Conservation (phyloP, 2,888 invertebrate species). For the Eupithecia centaureata region DNA sequence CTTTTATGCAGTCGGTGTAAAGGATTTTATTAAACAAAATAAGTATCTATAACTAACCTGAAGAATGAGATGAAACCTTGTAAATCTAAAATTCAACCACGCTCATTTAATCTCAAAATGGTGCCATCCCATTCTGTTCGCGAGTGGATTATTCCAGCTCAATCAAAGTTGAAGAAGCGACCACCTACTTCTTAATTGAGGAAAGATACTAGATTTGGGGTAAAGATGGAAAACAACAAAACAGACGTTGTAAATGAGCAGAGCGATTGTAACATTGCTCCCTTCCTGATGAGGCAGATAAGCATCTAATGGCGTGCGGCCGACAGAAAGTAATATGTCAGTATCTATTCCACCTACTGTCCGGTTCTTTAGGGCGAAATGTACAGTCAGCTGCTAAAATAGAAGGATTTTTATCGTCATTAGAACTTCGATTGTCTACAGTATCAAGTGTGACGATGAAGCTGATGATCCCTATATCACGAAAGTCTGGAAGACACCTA, state of each 20-base stretch:
- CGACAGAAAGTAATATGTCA: conserved; percentile 21
- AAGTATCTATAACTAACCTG: no score
- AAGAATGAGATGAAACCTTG: background rate
- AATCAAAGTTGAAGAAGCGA: background rate
- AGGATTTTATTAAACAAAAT: no score
- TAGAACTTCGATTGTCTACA: no score
- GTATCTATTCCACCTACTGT: conserved; percentile 8
- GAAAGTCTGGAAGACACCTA: no score
- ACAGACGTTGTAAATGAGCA: conserved; percentile 14
- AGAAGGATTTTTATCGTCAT: no score
- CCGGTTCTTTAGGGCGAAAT: background rate
- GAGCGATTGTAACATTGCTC: conserved; percentile 18
- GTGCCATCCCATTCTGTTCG: background rate
- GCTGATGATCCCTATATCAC: no score
- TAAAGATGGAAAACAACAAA: conserved; percentile 12
- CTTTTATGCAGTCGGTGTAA: no score
- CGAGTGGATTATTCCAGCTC: background rate
- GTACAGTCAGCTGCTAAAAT: background rate
- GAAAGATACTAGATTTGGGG: background rate
- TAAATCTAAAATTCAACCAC: background rate
- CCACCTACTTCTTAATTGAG: background rate
- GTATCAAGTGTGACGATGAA: no score
- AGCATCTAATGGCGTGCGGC: conserved; percentile 21
- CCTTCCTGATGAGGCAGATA: conserved; percentile 22
- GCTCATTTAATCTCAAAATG: background rate